phyloP scores from a whole-genome alignment of 2,113 vertebrate genomes.

The Maylandia zebra region DNA sequence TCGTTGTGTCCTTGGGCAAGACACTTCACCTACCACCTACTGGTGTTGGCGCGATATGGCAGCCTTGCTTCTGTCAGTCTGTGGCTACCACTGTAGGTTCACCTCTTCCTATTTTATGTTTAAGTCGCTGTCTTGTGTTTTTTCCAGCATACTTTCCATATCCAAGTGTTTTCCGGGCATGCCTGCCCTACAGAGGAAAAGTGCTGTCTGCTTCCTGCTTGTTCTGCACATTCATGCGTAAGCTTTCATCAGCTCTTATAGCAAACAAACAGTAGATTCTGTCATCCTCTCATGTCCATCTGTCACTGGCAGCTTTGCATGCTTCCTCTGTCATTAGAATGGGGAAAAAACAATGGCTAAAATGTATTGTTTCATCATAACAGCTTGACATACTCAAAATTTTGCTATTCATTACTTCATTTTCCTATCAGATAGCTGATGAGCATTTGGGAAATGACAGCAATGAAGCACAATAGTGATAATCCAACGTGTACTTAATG shows the following conservation, averaged over 20 bases:
- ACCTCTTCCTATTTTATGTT: background rate
- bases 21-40: background rate
- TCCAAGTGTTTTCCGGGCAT: background rate
- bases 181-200: background rate
- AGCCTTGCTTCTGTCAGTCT: background rate
- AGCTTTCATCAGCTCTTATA: background rate
- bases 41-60: background rate
- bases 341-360: background rate
- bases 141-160: background rate
- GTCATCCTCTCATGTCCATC: background rate
- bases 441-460: background rate
- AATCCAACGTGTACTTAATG: background rate
- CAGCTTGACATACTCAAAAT: background rate
- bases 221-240: background rate
- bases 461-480: background rate
- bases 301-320: background rate
- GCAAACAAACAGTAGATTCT: background rate
- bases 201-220: background rate
- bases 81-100: background rate
- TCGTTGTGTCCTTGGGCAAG: accelerated
- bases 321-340: background rate
- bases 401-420: background rate
- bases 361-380: background rate
- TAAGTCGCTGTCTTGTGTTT: background rate
- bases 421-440: background rate